These are phyloP conservation scores for human DNA, from an alignment of 2,113 vertebrate species.

Conservation along the genomic window GRCh38 chr18:39524501-39525000, in stretches of 20 bases:
- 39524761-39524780: background rate
- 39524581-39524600: background rate
- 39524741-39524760: background rate
- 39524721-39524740: background rate
- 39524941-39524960: rapidly evolving
- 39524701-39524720: rapidly evolving
- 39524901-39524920: background rate
- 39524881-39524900: background rate
- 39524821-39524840: background rate
- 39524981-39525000: background rate
- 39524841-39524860: background rate
- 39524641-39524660: background rate
- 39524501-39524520: background rate
- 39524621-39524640: background rate
- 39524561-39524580: rapidly evolving
- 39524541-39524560: background rate
- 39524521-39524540: background rate
- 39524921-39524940: background rate
- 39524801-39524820: background rate
- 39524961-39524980: background rate
- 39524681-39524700: background rate
- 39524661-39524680: background rate
- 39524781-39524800: background rate
- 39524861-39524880: background rate
- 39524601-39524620: background rate